Conservation (phyloP, 2,113 vertebrate genomes). For the Sorex araneus region DNA sequence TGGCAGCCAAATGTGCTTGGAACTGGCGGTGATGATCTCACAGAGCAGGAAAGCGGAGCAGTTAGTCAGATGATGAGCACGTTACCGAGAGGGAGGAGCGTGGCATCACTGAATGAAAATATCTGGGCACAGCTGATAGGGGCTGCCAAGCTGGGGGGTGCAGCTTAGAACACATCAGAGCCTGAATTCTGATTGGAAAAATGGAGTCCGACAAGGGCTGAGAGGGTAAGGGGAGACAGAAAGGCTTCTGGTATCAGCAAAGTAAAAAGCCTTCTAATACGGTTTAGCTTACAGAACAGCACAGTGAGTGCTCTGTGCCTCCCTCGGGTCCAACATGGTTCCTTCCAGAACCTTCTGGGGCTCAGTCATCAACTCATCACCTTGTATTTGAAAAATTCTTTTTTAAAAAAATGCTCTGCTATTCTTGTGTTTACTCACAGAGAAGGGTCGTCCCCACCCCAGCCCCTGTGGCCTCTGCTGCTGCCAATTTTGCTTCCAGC, state of each 20-base stretch:
- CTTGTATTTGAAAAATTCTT: background rate
- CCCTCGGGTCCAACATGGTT: background rate
- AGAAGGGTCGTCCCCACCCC: background rate
- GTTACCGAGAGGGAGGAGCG: constrained; percentile 26
- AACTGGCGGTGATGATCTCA: constrained; percentile 74
- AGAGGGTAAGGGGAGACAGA: background rate
- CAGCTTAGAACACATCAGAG: background rate
- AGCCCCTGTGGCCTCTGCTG: background rate
- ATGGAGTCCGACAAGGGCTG: no score
- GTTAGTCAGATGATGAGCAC: constrained; percentile 75
- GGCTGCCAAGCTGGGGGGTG: background rate
- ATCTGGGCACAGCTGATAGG: constrained; percentile 22
- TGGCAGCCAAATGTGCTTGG: constrained; percentile 70
- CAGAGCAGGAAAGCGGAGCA: constrained; percentile 72
- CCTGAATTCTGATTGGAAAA: no score
- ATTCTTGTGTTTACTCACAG: constrained; percentile 2
- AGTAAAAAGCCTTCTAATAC: background rate
- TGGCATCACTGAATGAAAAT: constrained; percentile 55
- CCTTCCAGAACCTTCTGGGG: no score
- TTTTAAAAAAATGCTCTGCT: background rate
- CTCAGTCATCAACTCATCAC: background rate
- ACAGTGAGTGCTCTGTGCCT: background rate
- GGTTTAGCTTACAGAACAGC: background rate
- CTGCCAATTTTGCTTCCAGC: background rate
- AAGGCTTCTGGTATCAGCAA: background rate